Evolutionary conservation across 2,888 invertebrate genomes (phyloP), one percentile per base, ranked within the genome.

Genomic region (Cacoxenus indagator): DNA sequence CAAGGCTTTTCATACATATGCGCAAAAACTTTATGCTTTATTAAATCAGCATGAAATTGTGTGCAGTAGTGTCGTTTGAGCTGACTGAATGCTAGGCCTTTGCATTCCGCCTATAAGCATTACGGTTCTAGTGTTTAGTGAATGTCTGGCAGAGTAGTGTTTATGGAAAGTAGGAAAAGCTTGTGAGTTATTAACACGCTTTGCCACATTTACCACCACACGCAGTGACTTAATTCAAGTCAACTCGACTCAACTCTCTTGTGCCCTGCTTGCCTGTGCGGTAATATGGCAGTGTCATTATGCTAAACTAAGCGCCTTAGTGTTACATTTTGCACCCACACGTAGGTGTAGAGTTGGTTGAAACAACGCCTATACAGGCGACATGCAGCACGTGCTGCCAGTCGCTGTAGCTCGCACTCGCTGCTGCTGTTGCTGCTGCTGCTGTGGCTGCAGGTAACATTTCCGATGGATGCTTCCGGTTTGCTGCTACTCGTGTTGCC

Each of bases 151-250:
- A 6, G 27, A 26, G 19, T 5, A 17, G 22, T 51, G 51, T 51
- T 51, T n/a, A 22, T 22, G 54, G 57, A 5, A 43, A 43, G 57
- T 29, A 62, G 11, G 43, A 19, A 62, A 55, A 55, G 24, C 43
- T 69, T 75, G 81, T 81, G 82, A 81, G 83, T 81, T 81, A 81
- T 81, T 81, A 81, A 83, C 82, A 81, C 83, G 82, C 83, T 76
- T 79, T 83, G 81, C 79, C 81, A 79, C 83, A 81, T 77, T 81
- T 78, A 77, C 81, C 76, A 57, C 51, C 51, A 43, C n/a, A 43
- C 11, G n/a, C 45, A n/a, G 45, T 43, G 14, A n/a, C 45, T 43
- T n/a, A n/a, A n/a, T n/a, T n/a, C n/a, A 37, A 1, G 9, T 37
- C 37, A 37, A 37, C 37, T 8, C 37, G 14, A 37, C 37, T 37